Evolutionary conservation across 1,140 invertebrate genomes (phyloP).

Genomic region (Hylyphantes graminicola): DNA sequence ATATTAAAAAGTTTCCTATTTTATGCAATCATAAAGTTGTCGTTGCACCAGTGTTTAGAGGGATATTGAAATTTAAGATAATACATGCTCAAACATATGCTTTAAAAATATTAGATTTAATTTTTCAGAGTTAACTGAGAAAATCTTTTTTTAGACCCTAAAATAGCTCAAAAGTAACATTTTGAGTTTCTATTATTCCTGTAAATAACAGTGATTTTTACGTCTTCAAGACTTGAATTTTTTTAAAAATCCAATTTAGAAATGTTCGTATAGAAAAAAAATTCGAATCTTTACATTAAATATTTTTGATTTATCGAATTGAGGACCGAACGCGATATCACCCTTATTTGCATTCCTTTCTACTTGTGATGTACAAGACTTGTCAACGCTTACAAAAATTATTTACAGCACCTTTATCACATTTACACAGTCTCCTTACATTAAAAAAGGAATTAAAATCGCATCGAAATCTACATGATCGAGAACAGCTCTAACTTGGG

Average conservation of each 20-base stretch:
- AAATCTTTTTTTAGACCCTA: too few relatives aligned
- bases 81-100: too few relatives aligned
- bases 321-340: neutral
- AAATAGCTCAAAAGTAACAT: too few relatives aligned
- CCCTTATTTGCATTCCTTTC: neutral
- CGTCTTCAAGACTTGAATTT: neutral
- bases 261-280: neutral
- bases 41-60: too few relatives aligned
- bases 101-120: too few relatives aligned
- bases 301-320: neutral
- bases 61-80: too few relatives aligned
- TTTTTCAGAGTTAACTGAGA: too few relatives aligned
- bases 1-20: too few relatives aligned
- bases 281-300: neutral
- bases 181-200: too few relatives aligned
- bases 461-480: constrained; percentile 42
- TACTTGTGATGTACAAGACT: constrained; percentile 9
- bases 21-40: too few relatives aligned
- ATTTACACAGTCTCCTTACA: too few relatives aligned
- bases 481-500: constrained; percentile 60
- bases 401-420: constrained; percentile 50
- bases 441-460: neutral
- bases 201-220: too few relatives aligned
- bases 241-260: neutral
- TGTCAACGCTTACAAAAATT: constrained; percentile 2